Percentiles rank a stretch among this genome's conserved stretches.
Conservation (phyloP, 2,888 invertebrate genomes). For the Noctua janthe region DNA sequence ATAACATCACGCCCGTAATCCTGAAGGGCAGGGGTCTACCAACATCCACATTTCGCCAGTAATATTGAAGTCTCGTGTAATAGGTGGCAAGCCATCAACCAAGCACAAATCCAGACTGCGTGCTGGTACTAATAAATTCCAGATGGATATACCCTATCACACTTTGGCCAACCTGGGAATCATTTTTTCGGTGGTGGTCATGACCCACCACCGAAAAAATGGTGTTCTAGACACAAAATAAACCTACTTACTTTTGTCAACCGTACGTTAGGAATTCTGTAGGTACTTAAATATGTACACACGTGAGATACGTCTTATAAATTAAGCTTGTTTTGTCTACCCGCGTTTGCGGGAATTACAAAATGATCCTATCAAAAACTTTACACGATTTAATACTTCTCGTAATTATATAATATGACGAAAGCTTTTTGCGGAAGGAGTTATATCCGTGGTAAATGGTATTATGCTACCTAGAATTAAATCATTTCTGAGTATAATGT, state of each 20-base stretch:
- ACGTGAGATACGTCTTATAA: slow-evolving; percentile 34
- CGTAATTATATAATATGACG: slow-evolving; percentile 31
- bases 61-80: not conserved
- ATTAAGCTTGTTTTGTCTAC: slow-evolving; percentile 46
- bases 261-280: not conserved
- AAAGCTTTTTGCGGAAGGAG: slow-evolving; percentile 25
- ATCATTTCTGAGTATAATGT: slow-evolving; percentile 3
- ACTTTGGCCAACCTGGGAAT: not conserved
- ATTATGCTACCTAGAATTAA: not conserved
- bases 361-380: slow-evolving; percentile 58
- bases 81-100: not conserved
- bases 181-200: no score
- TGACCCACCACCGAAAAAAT: not conserved
- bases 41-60: not conserved
- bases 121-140: not conserved
- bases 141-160: not conserved
- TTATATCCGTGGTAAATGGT: slow-evolving; percentile 5
- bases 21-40: not conserved
- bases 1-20: not conserved
- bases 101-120: not conserved
- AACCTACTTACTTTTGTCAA: slow-evolving; percentile 1
- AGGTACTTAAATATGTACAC: slow-evolving; percentile 10
- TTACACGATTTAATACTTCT: slow-evolving; percentile 36
- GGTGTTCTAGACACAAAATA: slow-evolving; percentile 1
- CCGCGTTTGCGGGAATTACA: slow-evolving; percentile 39